Base-by-base conservation (phyloP, 37 sponge, comb jelly and placozoan species). In the Haliclona indistincta region DNA sequence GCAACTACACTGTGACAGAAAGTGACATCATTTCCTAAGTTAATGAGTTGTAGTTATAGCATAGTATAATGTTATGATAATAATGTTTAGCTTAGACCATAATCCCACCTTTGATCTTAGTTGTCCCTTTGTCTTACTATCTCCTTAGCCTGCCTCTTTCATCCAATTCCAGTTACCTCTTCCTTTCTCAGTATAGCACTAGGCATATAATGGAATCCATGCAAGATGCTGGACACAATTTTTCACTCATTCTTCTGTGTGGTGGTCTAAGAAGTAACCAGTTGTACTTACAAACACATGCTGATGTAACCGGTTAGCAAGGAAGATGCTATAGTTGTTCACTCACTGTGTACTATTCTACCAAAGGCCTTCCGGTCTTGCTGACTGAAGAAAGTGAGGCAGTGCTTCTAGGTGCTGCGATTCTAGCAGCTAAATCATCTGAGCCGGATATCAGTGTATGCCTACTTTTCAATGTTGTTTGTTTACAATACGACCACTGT, bases 171-270 rank as follows among this genome's bases (percentile, higher is more conserved):
- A 51, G 54, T 52, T 25, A 45, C 54, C 47, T 54, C 13, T 67
- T 28, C 68, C 17, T 0, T 44, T 26, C 34, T 23, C 60, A 89
- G 89, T 81, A 78, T 58, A 64, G 88, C 11, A 89, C 80, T 2
- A 54, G 75, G 36, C 88, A 88, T 35, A 87, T 91, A 22, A 34
- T 91, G 7, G 92, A 88, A 29, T 54, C 53, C 19, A 65, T 88
- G 73, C 56, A 54, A 43, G 62, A 28, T 10, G 42, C 38, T 55
- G 81, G 89, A 0, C 79, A 92, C 81, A 44, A 73, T 3, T 19
- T 88, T 6, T 35, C 56, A 30, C 52, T 70, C 7, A 54, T 92
- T 4, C 43, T 92, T 38, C 41, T 83, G 20, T 92, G 93, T 67
- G 93, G 93, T 43, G 93, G 93, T 0, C 37, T 82, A 6, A 52